Conservation (phyloP, 2,888 invertebrate species). For the Lepidochrysops patricia region DNA sequence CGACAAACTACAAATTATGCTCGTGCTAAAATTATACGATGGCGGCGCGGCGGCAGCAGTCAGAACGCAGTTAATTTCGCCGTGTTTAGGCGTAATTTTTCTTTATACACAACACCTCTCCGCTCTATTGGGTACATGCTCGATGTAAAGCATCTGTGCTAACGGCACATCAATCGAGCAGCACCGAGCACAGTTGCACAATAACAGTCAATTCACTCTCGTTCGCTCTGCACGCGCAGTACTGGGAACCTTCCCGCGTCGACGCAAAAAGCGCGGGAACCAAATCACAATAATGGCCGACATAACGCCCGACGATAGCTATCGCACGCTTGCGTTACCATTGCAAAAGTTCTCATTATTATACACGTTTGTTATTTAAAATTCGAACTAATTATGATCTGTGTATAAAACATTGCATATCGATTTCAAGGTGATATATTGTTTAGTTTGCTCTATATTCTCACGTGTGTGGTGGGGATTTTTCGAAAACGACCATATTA, state of each 20-base stretch:
- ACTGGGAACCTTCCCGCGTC: constrained; percentile 72
- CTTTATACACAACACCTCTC: too few species aligned
- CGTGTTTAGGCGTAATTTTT: too few species aligned
- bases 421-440: constrained; percentile 2
- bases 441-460: neutral
- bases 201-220: constrained; percentile 64
- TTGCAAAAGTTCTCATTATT: constrained; percentile 56
- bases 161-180: constrained; percentile 65
- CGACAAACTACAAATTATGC: too few species aligned
- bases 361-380: constrained; percentile 28
- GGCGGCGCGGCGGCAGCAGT: too few species aligned
- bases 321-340: constrained; percentile 47
- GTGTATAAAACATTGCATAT: constrained; percentile 1
- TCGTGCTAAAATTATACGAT: too few species aligned
- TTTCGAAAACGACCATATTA: neutral
- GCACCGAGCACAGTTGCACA: constrained; percentile 57
- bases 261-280: constrained; percentile 71
- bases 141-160: too few species aligned
- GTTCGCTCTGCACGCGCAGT: constrained; percentile 66
- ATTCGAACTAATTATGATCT: constrained; percentile 14
- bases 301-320: constrained; percentile 71
- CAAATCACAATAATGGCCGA: constrained; percentile 59
- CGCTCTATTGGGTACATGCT: too few species aligned
- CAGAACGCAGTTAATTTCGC: too few species aligned
- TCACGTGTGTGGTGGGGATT: neutral